phyloP scores from a whole-genome alignment of 1,140 invertebrate genomes.

The Bombus cullumanus region DNA sequence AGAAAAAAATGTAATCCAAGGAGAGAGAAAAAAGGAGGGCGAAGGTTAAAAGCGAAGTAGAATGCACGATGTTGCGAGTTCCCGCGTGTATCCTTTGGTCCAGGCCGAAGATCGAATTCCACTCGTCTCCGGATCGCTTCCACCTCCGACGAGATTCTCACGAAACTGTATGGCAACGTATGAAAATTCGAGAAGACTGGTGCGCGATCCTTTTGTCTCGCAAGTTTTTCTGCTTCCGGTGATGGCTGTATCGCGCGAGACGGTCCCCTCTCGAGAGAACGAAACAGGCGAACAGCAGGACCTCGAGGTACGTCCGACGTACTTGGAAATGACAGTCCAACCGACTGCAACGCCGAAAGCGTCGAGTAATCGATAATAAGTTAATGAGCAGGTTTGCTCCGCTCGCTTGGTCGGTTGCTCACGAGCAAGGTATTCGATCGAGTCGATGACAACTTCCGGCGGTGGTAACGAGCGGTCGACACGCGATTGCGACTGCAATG shows the following conservation, averaged over 20 bases:
- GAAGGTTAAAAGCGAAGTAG: not conserved
- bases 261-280: too few relatives aligned
- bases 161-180: not conserved
- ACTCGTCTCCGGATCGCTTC: not conserved
- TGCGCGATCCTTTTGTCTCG: not conserved
- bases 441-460: slow-evolving; percentile 65
- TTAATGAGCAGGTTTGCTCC: slow-evolving; percentile 64
- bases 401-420: slow-evolving; percentile 31
- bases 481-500: slow-evolving; percentile 61
- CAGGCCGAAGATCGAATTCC: slow-evolving; percentile 30
- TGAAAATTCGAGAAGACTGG: slow-evolving; percentile 1
- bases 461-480: slow-evolving; percentile 60
- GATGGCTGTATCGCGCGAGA: not conserved
- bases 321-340: not conserved
- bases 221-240: slow-evolving; percentile 6
- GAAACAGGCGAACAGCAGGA: not conserved
- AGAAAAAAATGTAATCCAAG: not conserved
- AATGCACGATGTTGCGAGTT: slow-evolving; percentile 6
- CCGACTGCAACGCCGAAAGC: slow-evolving; percentile 11
- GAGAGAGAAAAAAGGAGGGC: not conserved
- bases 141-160: slow-evolving; percentile 24
- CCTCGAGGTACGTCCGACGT: too few relatives aligned
- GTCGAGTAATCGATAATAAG: slow-evolving; percentile 71
- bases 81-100: slow-evolving; percentile 39
- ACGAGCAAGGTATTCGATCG: slow-evolving; percentile 55